Base-by-base conservation (phyloP, 2,888 invertebrate species). In the Spicauda simplicius region DNA sequence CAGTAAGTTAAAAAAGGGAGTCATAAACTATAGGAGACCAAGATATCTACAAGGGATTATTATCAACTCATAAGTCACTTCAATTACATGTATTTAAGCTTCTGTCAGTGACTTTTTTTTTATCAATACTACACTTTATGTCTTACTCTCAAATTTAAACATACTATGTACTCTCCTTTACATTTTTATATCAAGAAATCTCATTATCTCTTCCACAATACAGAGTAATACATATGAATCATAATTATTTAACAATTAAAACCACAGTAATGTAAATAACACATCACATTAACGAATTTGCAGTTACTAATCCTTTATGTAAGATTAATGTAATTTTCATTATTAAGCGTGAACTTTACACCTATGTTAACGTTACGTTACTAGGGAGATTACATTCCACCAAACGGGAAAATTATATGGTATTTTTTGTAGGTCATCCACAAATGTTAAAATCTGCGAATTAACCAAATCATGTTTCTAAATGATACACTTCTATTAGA, bases 391-490 rank as follows among this genome's bases (percentile, higher is more conserved):
- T n/a, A n/a, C 3, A 45, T 45, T 14, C 5, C n/a, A 45, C 45
- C n/a, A 5, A 33, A 37, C 12, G 18, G 18, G 37, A 18, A 57
- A 30, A 19, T 18, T 8, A 41, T 14, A 19, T 19, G 41, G 19
- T 57, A 12, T 12, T 18, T 0, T 57, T 41, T 41, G 14, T 57
- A 41, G 57, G 41, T 57, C 58, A 58, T 58, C 30, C 19, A 8
- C 11, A 19, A 25, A 45, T 45, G n/a, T n/a, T 14, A 45, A 45
- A 33, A 45, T n/a, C n/a, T 45, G 45, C 45, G n/a, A 45, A 5
- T 45, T 1, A 45, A 45, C 45, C 45, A 41, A 45, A n/a, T 1
- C 2, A 45, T n/a, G 14, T 5, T n/a, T 45, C 6, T 45, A 45
- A 45, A 45, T 45, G 14, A 45, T 45, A n/a, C 45, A 45, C 45